Evolutionary conservation across 2,888 invertebrate species (phyloP), one percentile per base, ranked within the genome.

Genomic region (Drosophila kanekoi): DNA sequence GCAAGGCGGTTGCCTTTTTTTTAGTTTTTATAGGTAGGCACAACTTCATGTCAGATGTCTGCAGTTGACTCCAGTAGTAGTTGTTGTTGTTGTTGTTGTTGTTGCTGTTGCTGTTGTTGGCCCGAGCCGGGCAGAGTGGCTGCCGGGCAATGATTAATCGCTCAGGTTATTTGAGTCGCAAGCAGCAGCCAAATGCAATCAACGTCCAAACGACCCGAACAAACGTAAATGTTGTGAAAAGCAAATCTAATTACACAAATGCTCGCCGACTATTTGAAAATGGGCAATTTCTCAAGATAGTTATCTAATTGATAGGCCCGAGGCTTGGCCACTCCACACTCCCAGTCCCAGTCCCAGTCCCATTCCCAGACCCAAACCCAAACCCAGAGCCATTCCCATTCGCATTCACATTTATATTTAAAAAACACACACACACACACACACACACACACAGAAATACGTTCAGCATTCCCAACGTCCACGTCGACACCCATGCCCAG

Each of bases 181-280:
- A 16, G 23, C 83, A 73, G 81, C 77, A 86, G 84, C 68, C 83
- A 88, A 88, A 86, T 88, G 84, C 78, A 84, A 77, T 87, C 84
- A 82, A 83, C 87, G 82, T 67, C 43, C 60, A 48, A 28, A 28
- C 28, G 28, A 47, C 11, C 78, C 16, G 49, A 35, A 41, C 48
- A 71, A 89, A 89, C 85, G 87, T 82, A 90, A 89, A 89, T 90
- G 88, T 90, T 90, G 89, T 90, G 90, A 90, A 90, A 90, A 87
- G 91, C 85, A 91, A 91, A 91, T 91, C 92, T 92, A 92, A 92
- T 92, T 92, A 92, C 92, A 92, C 92, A 90, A 91, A 91, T 83
- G 91, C 77, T 63, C 77, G 80, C 68, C 74, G 86, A 90, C 91
- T 91, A 91, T 92, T 92, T 91, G 89, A 91, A 87, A 92, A 89